Conservation (phyloP, 2,113 vertebrate genomes). For the Poeciliopsis turrubarensis region DNA sequence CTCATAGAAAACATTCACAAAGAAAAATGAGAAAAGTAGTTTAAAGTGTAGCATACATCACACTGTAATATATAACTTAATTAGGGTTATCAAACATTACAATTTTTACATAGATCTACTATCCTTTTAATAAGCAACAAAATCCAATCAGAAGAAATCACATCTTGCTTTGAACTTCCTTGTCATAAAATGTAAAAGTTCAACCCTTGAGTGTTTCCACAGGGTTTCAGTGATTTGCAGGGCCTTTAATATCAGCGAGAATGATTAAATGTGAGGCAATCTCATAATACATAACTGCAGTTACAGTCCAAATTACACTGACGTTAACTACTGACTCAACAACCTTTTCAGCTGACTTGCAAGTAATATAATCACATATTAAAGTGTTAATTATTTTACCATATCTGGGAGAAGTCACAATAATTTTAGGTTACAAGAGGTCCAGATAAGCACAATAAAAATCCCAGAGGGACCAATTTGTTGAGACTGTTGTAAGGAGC, state of each 20-base stretch:
- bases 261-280: conserved; percentile 12
- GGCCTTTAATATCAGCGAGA: conserved; percentile 26
- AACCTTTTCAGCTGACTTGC: conserved; percentile 16
- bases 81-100: not conserved
- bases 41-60: not conserved
- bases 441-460: conserved; percentile 42
- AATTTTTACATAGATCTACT: not conserved
- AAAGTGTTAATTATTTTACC: conserved; percentile 44
- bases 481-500: conserved; percentile 47
- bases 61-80: not conserved
- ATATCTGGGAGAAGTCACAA: conserved; percentile 25
- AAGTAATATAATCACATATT: conserved; percentile 47
- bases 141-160: not conserved
- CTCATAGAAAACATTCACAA: not conserved
- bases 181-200: conserved; percentile 26
- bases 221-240: conserved; percentile 17
- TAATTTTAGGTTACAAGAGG: conserved; percentile 54
- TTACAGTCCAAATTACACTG: conserved; percentile 13
- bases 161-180: conserved; percentile 26
- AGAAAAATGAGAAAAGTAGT: not conserved
- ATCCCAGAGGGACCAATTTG: conserved; percentile 66
- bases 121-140: not conserved
- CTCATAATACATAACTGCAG: conserved; percentile 18
- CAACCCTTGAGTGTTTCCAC: conserved; percentile 8
- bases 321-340: not conserved